Evolutionary conservation across 2,888 invertebrate genomes (phyloP).

Genomic region (Adelognathus sp.): DNA sequence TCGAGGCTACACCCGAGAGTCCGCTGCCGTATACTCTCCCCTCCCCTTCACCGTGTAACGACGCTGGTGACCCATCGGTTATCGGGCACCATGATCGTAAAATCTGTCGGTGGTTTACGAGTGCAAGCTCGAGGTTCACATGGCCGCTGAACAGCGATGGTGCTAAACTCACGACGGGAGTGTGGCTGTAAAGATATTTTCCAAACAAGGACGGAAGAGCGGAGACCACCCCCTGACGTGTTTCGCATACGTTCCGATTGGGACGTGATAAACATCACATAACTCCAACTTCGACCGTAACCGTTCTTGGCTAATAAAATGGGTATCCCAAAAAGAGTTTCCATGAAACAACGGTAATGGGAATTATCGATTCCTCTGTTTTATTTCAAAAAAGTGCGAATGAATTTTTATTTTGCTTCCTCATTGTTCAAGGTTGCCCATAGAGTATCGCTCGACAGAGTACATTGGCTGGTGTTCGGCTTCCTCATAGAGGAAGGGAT

Average conservation of each 20-base stretch:
- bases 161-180: not conserved
- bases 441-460: too few species aligned
- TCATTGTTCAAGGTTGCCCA: too few species aligned
- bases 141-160: not conserved
- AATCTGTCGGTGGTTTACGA: not conserved
- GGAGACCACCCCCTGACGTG: not conserved
- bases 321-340: too few species aligned
- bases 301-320: too few species aligned
- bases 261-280: not conserved
- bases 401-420: too few species aligned
- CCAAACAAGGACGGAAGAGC: not conserved
- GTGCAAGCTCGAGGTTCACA: not conserved
- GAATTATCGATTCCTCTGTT: too few species aligned
- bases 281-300: not conserved
- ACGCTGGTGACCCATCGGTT: not conserved
- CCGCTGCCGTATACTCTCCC: not conserved
- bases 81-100: conserved; percentile 1
- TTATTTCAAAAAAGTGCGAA: too few species aligned
- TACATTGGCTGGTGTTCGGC: too few species aligned
- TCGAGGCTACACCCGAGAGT: conserved; percentile 13
- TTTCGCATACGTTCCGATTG: not conserved
- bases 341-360: too few species aligned
- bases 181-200: conserved; percentile 20
- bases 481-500: too few species aligned
- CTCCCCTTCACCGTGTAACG: not conserved